phyloP scores from a whole-genome alignment of 2,888 invertebrate species.

The Epistrophe eligans region DNA sequence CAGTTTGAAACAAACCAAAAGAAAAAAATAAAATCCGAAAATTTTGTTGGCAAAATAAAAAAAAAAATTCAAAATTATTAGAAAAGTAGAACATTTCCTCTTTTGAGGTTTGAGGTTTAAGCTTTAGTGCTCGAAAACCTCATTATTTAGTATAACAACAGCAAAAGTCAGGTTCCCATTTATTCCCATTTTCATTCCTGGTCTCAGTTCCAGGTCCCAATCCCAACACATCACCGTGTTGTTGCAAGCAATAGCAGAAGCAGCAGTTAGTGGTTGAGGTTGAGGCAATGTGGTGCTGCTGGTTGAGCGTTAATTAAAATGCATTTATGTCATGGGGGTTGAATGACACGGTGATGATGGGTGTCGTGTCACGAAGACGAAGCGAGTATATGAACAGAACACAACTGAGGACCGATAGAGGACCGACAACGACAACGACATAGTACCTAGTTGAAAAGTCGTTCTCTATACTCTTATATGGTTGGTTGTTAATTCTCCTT shows the following conservation, averaged over 20 bases:
- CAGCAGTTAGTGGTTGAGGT: slow-evolving; percentile 19
- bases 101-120: slow-evolving; percentile 54
- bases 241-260: background rate
- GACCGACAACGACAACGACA: slow-evolving; percentile 9
- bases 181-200: no score
- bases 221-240: background rate
- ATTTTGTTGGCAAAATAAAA: slow-evolving; percentile 34
- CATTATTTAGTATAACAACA: slow-evolving; percentile 68
- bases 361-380: slow-evolving; percentile 67
- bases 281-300: slow-evolving; percentile 31
- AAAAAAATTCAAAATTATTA: slow-evolving; percentile 5
- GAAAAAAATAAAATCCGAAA: slow-evolving; percentile 22
- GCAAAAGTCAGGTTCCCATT: slow-evolving; percentile 67
- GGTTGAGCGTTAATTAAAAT: slow-evolving; percentile 72
- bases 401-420: background rate
- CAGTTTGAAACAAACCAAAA: slow-evolving; percentile 27
- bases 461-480: slow-evolving; percentile 12
- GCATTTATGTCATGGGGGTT: slow-evolving; percentile 74
- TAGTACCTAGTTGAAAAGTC: slow-evolving; percentile 21
- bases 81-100: slow-evolving; percentile 71
- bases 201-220: slow-evolving; percentile 9
- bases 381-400: slow-evolving; percentile 9
- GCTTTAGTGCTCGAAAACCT: slow-evolving; percentile 61
- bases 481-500: slow-evolving; percentile 49
- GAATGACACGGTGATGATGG: slow-evolving; percentile 75